Evolutionary conservation across 2,797 vertebrate genomes (phyloP), one percentile per base, ranked within the genome.

Genomic region (Eulemur albifrons): DNA sequence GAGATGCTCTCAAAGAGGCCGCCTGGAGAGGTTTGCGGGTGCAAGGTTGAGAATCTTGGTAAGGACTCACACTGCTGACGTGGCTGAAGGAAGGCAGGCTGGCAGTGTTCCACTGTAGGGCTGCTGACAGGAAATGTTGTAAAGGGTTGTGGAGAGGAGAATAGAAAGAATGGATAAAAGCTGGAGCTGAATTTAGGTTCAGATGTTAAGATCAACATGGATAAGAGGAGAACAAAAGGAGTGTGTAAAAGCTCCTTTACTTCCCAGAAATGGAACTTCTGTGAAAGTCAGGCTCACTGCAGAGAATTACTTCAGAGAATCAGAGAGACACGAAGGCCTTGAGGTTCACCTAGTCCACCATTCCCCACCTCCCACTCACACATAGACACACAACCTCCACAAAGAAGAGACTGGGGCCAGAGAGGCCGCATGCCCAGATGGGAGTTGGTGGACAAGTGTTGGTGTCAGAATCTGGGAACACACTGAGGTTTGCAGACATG

Each of bases 201-300:
- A 57, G 57, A 45, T 18, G 21, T 70, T 45, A 81, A 88, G 61
- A 83, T 59, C 45, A 30, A 67, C 10, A 10, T 20, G 17, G 48
- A 65, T 30, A 54, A 75, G 50, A 80, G 45, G 70, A 3, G 0
- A 76, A 65, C 38, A 85, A 67, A 38, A 88, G 38, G n/a, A n/a
- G 20, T 23, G 2, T 59, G 48, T 67, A 30, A 73, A 88, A 88
- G 35, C 32, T 69, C 52, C 65, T 38, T 61, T 18, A 23, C 18
- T 73, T 80, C 32, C 79, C 95, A 89, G 69, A 89, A 92, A 40
- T 48, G 75, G 63, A 57, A 54, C 70, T 96, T 91, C 50, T 94
- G 7, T 83, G 75, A 91, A 93, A 76, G 52, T 52, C 45, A 72
- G 52, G 40, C 23, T 69, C 23, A 25, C 63, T 17, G 0, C 75